A percentile compares a stretch with the other conserved stretches of the same genome.
These are phyloP conservation scores for Crypturellus undulatus DNA, from an alignment of 2,113 vertebrate species.

Conservation along the genomic window DNA sequence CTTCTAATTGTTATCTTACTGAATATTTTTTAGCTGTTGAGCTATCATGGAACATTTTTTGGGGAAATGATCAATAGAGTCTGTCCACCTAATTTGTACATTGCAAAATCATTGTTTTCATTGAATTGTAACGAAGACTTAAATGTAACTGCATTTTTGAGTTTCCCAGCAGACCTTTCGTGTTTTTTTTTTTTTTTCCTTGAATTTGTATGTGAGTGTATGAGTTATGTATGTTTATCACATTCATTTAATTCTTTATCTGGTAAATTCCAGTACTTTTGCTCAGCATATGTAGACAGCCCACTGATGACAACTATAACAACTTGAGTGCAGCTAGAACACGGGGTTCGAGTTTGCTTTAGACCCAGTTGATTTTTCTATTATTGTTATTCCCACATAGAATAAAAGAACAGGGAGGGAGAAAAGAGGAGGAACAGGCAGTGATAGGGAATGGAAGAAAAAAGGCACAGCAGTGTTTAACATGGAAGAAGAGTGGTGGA, in stretches of 20 bases:
- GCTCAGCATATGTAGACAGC: not conserved
- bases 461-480: not conserved
- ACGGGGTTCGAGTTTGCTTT: not conserved
- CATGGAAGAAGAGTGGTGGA: not conserved
- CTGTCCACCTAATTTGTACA: not conserved
- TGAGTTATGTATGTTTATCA: not conserved
- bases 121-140: not conserved
- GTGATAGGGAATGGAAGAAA: not conserved
- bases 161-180: not conserved
- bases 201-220: not conserved
- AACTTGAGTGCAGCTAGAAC: not conserved
- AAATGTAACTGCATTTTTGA: not conserved
- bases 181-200: not conserved
- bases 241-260: not conserved
- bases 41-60: not conserved
- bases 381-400: not conserved
- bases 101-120: not conserved
- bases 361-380: not conserved
- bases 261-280: not conserved
- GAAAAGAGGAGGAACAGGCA: not conserved
- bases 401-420: not conserved
- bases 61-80: not conserved
- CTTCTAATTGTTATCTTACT: not conserved
- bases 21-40: not conserved
- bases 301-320: not conserved